Conservation (phyloP, 1,140 invertebrate genomes). For the Nephotettix cincticeps region DNA sequence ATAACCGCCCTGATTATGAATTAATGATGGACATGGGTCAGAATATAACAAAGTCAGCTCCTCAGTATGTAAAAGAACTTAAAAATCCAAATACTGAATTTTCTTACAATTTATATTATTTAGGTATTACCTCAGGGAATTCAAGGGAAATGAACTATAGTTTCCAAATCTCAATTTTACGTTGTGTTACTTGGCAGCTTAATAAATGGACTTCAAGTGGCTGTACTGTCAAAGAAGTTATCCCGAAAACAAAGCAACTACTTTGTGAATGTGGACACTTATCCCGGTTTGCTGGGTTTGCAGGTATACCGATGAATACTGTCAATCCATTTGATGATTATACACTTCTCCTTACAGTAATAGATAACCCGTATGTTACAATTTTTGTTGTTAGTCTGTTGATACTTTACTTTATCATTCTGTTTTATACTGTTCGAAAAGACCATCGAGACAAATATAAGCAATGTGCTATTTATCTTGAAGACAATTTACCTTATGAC, state of each 20-base stretch:
- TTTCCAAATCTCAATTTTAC: not conserved
- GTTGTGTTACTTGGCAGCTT: not conserved
- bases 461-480: not conserved
- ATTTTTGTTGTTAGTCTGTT: not conserved
- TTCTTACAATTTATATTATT: not conserved
- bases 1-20: not conserved
- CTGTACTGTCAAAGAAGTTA: not conserved
- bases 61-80: not conserved
- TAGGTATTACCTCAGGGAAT: not conserved
- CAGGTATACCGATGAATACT: not conserved
- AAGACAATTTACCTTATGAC: slow-evolving; percentile 2
- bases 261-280: not conserved
- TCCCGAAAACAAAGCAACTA: not conserved
- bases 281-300: not conserved
- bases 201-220: not conserved
- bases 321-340: not conserved
- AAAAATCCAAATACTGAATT: not conserved
- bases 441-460: not conserved
- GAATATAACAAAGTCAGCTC: not conserved
- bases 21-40: not conserved
- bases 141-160: not conserved
- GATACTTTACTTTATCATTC: not conserved
- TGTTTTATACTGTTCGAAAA: not conserved
- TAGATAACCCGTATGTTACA: not conserved
- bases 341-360: not conserved